phyloP scores from a whole-genome alignment of 2,888 invertebrate genomes.

The Apeira syringaria region DNA sequence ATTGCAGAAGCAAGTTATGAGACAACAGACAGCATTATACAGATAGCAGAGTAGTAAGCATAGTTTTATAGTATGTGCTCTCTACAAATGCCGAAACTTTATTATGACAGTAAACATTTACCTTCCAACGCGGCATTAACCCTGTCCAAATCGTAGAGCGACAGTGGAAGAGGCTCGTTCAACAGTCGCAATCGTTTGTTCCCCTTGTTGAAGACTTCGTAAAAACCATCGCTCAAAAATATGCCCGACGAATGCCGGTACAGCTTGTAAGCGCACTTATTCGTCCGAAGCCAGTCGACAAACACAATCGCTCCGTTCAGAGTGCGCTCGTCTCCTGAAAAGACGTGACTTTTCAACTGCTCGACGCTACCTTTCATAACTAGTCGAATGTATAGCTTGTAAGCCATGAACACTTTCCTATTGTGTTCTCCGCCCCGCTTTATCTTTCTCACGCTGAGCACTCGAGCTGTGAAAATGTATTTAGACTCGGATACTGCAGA shows the following conservation, averaged over 20 bases:
- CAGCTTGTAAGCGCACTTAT: conserved; percentile 74
- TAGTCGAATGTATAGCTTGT: conserved; percentile 70
- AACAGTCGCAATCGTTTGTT: conserved; percentile 68
- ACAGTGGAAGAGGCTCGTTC: conserved; percentile 77
- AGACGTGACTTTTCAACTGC: conserved; percentile 67
- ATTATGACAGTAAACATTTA: conserved; percentile 71
- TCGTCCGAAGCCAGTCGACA: conserved; percentile 74
- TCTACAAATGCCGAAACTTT: conserved; percentile 57
- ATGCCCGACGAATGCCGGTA: conserved; percentile 78
- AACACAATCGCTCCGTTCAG: conserved; percentile 76
- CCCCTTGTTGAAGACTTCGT: conserved; percentile 56
- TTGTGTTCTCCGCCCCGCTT: conserved; percentile 64
- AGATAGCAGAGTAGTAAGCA: conserved; percentile 33
- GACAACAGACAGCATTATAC: background rate
- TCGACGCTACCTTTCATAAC: conserved; percentile 74
- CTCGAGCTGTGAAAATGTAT: conserved; percentile 79
- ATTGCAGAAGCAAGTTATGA: conserved; percentile 9
- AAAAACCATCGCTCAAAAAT: conserved; percentile 76
- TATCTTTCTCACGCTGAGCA: conserved; percentile 76
- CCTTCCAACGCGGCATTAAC: conserved; percentile 80
- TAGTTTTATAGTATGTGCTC: conserved; percentile 55
- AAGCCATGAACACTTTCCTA: conserved; percentile 71
- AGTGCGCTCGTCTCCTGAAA: conserved; percentile 65
- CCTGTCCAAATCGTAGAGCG: conserved; percentile 79
- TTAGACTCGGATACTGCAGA: conserved; percentile 80